Conservation (phyloP, 2,888 invertebrate species). For the Torymus texanus region DNA sequence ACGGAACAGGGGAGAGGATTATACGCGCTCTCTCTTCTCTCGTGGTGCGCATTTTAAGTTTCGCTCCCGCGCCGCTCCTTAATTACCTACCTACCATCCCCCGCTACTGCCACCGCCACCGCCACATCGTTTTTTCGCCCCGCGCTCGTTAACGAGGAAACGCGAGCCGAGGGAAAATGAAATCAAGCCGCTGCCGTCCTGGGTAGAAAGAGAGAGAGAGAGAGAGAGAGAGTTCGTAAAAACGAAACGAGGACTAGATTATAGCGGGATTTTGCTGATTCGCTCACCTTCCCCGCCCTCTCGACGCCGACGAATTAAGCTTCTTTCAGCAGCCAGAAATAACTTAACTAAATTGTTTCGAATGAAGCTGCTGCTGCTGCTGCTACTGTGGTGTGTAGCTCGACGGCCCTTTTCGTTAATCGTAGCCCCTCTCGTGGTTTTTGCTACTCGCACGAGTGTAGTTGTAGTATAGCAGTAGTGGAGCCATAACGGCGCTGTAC, state of each 20-base stretch:
- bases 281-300: background rate
- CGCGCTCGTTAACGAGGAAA: constrained; percentile 43
- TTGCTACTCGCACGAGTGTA: too few relatives aligned
- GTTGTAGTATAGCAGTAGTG: too few relatives aligned
- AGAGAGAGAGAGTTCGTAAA: background rate
- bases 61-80: constrained; percentile 29
- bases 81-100: constrained; percentile 30
- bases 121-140: constrained; percentile 17
- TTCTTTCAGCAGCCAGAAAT: constrained; percentile 23
- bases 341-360: constrained; percentile 46
- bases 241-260: constrained; percentile 49
- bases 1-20: background rate
- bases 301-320: constrained; percentile 9
- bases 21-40: background rate
- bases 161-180: constrained; percentile 28
- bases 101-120: background rate
- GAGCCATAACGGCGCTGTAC: too few relatives aligned
- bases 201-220: too few relatives aligned
- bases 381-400: too few relatives aligned
- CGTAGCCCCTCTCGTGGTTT: too few relatives aligned
- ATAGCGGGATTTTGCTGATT: constrained; percentile 27
- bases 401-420: too few relatives aligned
- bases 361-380: constrained; percentile 2
- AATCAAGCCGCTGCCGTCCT: constrained; percentile 15
- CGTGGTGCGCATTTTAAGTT: constrained; percentile 45